Conservation (phyloP, 1,140 invertebrate species). For the Colletes gigas region DNA sequence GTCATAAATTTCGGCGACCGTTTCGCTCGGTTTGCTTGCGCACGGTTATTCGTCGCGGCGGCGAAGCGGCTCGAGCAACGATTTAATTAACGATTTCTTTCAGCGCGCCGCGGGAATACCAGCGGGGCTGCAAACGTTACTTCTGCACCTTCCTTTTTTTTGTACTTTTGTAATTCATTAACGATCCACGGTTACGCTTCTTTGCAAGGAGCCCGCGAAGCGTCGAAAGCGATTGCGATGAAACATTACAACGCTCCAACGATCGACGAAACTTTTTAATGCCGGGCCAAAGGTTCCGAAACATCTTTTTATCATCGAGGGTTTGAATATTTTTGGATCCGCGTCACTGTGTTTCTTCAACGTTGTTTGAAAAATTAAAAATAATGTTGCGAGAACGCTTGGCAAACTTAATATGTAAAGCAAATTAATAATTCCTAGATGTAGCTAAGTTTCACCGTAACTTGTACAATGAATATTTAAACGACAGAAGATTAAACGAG, state of each 20-base stretch:
- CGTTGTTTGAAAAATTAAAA: too few relatives aligned
- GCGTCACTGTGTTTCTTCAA: too few relatives aligned
- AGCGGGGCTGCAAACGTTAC: constrained; percentile 9
- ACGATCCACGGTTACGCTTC: neutral
- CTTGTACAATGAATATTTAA: too few relatives aligned
- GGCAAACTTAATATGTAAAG: too few relatives aligned
- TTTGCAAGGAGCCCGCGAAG: neutral
- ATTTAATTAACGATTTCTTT: constrained; percentile 64
- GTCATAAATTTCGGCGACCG: constrained; percentile 50
- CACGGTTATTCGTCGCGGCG: constrained; percentile 18
- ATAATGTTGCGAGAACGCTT: too few relatives aligned
- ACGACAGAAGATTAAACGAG: too few relatives aligned
- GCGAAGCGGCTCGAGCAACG: constrained; percentile 32
- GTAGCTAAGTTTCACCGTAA: too few relatives aligned
- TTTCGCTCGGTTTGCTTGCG: constrained; percentile 36
- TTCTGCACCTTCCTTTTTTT: constrained; percentile 1
- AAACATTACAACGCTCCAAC: neutral
- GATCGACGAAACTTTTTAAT: too few relatives aligned
- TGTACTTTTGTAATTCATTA: neutral
- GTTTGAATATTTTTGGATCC: neutral
- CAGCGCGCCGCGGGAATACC: constrained; percentile 15
- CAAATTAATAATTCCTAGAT: too few relatives aligned
- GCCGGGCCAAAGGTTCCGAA: neutral
- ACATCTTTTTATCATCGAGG: neutral
- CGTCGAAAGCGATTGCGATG: neutral